Base-by-base conservation (phyloP, 2,113 vertebrate genomes). In the Zosterops lateralis region DNA sequence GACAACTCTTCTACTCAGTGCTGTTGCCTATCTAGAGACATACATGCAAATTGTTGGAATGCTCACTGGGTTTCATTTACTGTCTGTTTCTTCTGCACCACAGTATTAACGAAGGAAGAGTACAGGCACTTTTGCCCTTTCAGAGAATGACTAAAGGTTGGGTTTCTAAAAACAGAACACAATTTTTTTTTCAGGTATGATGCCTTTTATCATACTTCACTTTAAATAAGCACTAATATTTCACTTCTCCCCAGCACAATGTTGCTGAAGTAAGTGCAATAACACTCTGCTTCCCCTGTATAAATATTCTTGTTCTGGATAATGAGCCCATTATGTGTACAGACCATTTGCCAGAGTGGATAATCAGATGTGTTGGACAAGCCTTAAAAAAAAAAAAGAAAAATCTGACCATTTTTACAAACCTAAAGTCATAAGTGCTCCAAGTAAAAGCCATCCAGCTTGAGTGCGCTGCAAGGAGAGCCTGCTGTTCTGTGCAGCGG, bases 371-470 rank as follows among this genome's bases (percentile, higher is more conserved):
- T 3, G 3, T 3, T 29, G 10, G 24, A 45, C 12, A 91, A 64
- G 29, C 12, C 72, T 47, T 50, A 64, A 75, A 88, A 24, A 10
- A 24, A 10, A 29, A 66, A 78, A 84, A 50, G 10, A 87, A 75
- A 74, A 82, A 42, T 2, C 38, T 84, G 34, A 70, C 7, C 6
- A 9, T 14, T 90, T 44, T 44, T 32, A 94, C 94, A 93, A 93
- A 99, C 99, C 99, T 95, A 99, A 97, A 94, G 99, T 99, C 99
- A 99, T 99, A 73, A 99, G 98, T 34, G 99, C 99, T n/a, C 99
- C 99, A 67, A 99, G 98, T 79, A 99, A 98, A 95, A 99, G 98
- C 99, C 99, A 99, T 20, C 99, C 99, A 60, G 99, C 99, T 83
- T 99, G 99, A 8, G 99, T 99, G 5, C 99, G 97, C 97, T 99